Evolutionary conservation across 2,888 invertebrate genomes (phyloP), one percentile per base, ranked within the genome.

Genomic region (Eutolmus rufibarbis): DNA sequence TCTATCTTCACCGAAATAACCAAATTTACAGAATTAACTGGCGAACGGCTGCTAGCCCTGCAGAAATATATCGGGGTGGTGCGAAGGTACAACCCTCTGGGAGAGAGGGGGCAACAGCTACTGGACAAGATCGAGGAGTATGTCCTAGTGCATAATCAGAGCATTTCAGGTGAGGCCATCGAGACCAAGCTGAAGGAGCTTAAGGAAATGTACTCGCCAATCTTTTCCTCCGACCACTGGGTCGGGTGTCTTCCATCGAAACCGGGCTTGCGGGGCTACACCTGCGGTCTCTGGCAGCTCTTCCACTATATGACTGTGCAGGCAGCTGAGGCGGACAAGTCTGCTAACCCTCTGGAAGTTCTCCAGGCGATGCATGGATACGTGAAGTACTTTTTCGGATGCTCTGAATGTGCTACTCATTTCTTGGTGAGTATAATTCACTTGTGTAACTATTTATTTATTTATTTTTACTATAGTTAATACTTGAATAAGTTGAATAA

Each of bases 281-380:
- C 98, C 0, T 99, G 99, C 93, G 96, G 98, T 0, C 93, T 99
- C 46, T 99, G 99, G 99, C 96, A 96, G 16, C 93, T 98, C 89
- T 99, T 98, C 91, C 99, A 99, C 91, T 96, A 96, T 56, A 92
- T 99, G 87, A 97, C 98, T 0, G 97, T 98, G 0, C 95, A 96
- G 91, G 96, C 97, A 14, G 94, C 94, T 5, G 92, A 92, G 37
- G 90, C 89, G 23, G 93, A 92, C 74, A 91, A 93, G 66, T 93
- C 94, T 9, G 90, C 91, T 4, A 94, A 95, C 90, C 95, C 96
- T 0, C 93, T 95, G 3, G 95, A 95, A 91, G 95, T 98, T 1
- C 92, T 99, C 5, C 94, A 94, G 89, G 96, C 96, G 0, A 97
- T 99, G 94, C 95, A 96, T 91, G 97, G 96, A 0, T 99, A 98